Base-by-base conservation (phyloP, 2,888 invertebrate species). In the Torymus auratus region DNA sequence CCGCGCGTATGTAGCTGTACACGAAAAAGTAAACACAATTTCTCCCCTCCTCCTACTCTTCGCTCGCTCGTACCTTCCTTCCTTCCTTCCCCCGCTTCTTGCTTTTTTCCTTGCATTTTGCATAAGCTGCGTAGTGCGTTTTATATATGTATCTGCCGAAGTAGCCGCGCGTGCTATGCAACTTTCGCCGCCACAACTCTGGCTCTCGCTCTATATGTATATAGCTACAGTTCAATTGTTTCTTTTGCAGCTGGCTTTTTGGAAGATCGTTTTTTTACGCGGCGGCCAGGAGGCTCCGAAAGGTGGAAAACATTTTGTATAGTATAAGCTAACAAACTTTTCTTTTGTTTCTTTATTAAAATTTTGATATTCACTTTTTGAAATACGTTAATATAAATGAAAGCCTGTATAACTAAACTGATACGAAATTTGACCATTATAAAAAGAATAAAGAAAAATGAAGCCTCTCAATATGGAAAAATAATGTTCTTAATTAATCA, bases 11-110 rank as follows among this genome's bases (percentile, higher is more conserved):
- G 41, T 41, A 55, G 50, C 56, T 20, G 53, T 60, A 53, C 53
- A 14, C 79, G 58, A 79, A 79, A 79, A 79, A 74, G 74, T 69
- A 79, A 74, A 79, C 73, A 74, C 68, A 56, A 62, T 73, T 73
- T 41, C 50, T 58, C 55, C 53, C 56, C 28, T 52, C 56, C 53
- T 53, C 73, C 12, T 2, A 4, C 4, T 28, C 3, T 41, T 41
- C 41, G 41, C 41, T 41, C 7, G 41, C 41, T 41, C 7, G 41
- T 41, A 41, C 41, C 41, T 13, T 15, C 41, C 58, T 20, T 68
- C 17, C 55, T 3, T 7, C 17, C 11, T 14, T 13, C 50, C 10
- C 10, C 17, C 10, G 4, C 58, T 50, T 12, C 14, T 53, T 28
- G 14, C 64, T 71, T 77, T 23, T 70, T 71, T 71, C 62, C 70